phyloP scores from a whole-genome alignment of 2,797 vertebrate genomes.

The Ctenochaetus hawaiiensis region DNA sequence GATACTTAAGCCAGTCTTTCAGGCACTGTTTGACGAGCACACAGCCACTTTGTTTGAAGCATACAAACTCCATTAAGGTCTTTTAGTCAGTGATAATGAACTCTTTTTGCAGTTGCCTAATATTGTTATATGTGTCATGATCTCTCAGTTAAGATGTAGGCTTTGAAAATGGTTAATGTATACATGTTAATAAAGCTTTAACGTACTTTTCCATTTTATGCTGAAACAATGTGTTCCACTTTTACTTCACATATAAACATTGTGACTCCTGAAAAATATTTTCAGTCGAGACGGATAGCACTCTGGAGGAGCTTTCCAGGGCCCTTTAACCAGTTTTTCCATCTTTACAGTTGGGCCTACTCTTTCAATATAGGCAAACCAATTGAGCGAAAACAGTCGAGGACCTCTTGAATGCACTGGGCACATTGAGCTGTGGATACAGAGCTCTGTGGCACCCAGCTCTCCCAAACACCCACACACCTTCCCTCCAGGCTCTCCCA shows the following conservation, averaged over 20 bases:
- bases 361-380: constrained; percentile 32
- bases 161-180: constrained; percentile 26
- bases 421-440: constrained; percentile 27
- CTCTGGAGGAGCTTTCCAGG: constrained; percentile 17
- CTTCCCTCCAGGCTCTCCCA: constrained; percentile 25
- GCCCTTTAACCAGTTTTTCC: constrained; percentile 47
- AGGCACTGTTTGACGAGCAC: background rate
- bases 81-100: constrained; percentile 24
- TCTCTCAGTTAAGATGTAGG: background rate
- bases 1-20: background rate
- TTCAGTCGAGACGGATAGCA: constrained; percentile 27
- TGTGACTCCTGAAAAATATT: constrained; percentile 28
- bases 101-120: background rate
- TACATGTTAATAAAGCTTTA: constrained; percentile 30
- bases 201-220: constrained; percentile 36
- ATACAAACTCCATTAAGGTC: constrained; percentile 3
- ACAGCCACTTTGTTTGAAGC: constrained; percentile 23
- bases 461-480: constrained; percentile 16
- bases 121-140: background rate
- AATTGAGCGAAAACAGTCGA: constrained; percentile 49
- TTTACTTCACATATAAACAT: constrained; percentile 52
- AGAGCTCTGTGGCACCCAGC: constrained; percentile 36
- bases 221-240: constrained; percentile 5
- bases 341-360: constrained; percentile 24
- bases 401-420: constrained; percentile 23